Conservation (phyloP, 2,113 vertebrate species). For the Siniperca chuatsi region DNA sequence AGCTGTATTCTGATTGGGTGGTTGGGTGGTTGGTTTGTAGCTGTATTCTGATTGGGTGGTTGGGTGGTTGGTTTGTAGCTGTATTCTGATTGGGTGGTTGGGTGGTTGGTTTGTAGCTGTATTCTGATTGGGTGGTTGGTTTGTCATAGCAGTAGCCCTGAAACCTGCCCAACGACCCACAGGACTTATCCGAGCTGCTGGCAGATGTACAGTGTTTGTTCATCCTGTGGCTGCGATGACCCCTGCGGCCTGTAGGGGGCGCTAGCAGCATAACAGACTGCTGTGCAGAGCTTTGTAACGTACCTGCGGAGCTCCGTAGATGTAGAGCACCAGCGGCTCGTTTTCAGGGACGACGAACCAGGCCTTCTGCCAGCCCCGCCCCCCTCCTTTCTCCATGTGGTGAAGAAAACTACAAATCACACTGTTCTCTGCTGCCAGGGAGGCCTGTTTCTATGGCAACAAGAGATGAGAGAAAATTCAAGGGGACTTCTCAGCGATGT, state of each 20-base stretch:
- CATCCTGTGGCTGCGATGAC: neutral
- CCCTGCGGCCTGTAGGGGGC: neutral
- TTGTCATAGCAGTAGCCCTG: no score
- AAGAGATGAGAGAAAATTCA: slow-evolving; percentile 13
- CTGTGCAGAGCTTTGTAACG: neutral
- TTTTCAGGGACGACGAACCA: slow-evolving; percentile 94
- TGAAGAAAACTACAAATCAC: slow-evolving; percentile 93
- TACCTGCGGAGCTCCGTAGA: slow-evolving; percentile 94
- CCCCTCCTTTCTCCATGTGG: slow-evolving; percentile 91
- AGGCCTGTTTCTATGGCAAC: slow-evolving; percentile 89
- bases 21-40: neutral
- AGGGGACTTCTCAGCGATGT: no score
- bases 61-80: no score
- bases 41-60: no score
- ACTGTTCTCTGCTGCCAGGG: slow-evolving; percentile 92
- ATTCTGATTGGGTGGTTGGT: neutral
- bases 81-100: neutral
- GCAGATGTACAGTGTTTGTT: no score
- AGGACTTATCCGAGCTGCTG: no score
- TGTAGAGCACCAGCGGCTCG: slow-evolving; percentile 92
- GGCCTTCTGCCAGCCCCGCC: slow-evolving; percentile 91
- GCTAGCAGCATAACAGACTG: neutral
- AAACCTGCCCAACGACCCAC: no score
- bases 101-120: no score
- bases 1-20: neutral